Base-by-base conservation (phyloP, 2,113 vertebrate species). In the Lagopus muta region DNA sequence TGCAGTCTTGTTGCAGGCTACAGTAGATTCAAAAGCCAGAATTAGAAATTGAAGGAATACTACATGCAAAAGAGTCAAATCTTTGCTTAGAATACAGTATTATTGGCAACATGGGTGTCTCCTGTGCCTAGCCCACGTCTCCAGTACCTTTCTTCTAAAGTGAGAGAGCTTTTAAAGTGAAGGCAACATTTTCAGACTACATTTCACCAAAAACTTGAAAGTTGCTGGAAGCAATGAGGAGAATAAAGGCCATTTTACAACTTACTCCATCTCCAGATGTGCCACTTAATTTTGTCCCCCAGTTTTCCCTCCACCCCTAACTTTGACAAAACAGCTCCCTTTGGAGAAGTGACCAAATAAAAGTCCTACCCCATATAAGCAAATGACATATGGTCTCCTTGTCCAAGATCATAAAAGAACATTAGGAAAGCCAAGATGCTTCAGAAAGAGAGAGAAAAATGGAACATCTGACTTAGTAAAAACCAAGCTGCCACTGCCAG, bases 381-480 rank as follows among this genome's bases (percentile, higher is more conserved):
- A 86, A 91, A 94, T 93, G 93, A 83, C 82, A 91, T 80, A 93
- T 42, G 57, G 88, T 95, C 73, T 92, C 94, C 90, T 96, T 93
- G 94, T 78, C 76, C 93, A 95, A 95, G 89, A 94, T 91, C 91
- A 88, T 71, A 94, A 95, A 92, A 76, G 94, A 92, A 95, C 88
- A 81, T 92, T 94, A 94, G 88, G 93, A 94, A 95, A 96, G 92
- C 95, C 93, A 95, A 95, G 82, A 88, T 83, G 90, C 85, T 97
- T 76, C 85, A 95, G 85, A 92, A 96, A 94, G 67, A 92, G 52
- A 71, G 92, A 88, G 85, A 91, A 94, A 95, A 94, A 95, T 94
- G 82, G 90, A 96, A 94, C 88, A 86, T 94, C 93, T 94, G 94
- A 95, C 95, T 94, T 95, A 80, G 91, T 94, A 52, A 94, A 96